Evolutionary conservation across 1,140 invertebrate species (phyloP), one percentile per base, ranked within the genome.

Genomic region (Drosophila takahashii): DNA sequence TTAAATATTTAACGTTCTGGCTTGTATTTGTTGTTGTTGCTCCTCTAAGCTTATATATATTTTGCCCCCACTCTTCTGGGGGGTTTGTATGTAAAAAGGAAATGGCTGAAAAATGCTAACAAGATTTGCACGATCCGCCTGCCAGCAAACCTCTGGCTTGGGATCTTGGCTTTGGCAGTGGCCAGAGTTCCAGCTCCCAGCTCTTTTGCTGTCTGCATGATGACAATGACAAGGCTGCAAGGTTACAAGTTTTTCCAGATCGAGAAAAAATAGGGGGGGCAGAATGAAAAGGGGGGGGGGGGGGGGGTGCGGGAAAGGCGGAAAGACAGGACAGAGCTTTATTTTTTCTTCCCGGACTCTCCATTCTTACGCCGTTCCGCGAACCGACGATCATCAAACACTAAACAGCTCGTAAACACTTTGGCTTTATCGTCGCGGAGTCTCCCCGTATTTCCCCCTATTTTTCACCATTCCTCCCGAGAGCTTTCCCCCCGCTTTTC

Each of bases 241-340:
- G 84, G 83, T 87, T 87, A 87, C 83, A 87, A 87, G 83, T 87
- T 87, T 87, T 89, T 87, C 84, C 83, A 87, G 83, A 89, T 89
- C 84, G 79, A 32, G 47, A 45, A 16, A 18, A 50, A 50, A 32
- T 41, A 26, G 42, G 41, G 16, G 56, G 7, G 44, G 27, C n/a
- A n/a, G n/a, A n/a, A n/a, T n/a, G n/a, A n/a, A n/a, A n/a, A n/a
- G n/a, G n/a, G n/a, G n/a, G n/a, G n/a, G n/a, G n/a, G 22, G 58
- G 34, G 27, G 22, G 36, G 16, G 34, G 37, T 22, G 29, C 37
- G 26, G 37, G 32, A 51, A 39, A 73, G 11, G 22, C 44, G 44
- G 44, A 18, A 13, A 47, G 22, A 27, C 44, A 69, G 62, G 53
- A 60, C 32, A 57, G 16, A 37, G 59, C 3, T 16, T 58, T 41